Conservation (phyloP, 1,140 invertebrate species). For the Drosophila auraria region DNA sequence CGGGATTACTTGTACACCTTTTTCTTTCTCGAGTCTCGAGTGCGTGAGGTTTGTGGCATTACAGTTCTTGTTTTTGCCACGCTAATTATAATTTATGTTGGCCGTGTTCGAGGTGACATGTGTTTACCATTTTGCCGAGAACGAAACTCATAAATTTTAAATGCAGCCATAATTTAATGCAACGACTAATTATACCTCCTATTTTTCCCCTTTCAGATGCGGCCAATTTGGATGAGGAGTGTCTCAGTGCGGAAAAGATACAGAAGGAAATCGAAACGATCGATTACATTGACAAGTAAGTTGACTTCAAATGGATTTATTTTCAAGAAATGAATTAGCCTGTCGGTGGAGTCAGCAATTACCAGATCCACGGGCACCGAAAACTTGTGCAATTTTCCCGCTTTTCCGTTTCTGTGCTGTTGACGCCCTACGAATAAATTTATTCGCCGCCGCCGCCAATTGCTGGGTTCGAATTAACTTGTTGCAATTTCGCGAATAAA, state of each 20-base stretch:
- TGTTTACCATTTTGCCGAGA: constrained; percentile 52
- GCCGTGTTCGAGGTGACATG: constrained; percentile 51
- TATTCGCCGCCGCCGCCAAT: constrained; percentile 61
- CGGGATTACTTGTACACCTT: constrained; percentile 51
- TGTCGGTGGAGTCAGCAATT: constrained; percentile 44
- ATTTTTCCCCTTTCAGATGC: constrained; percentile 59
- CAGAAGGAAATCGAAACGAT: constrained; percentile 83
- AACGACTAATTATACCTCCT: constrained; percentile 20
- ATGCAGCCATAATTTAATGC: constrained; percentile 34
- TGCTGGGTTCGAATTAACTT: constrained; percentile 75
- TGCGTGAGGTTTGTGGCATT: constrained; percentile 68
- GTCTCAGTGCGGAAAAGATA: constrained; percentile 69
- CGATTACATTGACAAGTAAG: constrained; percentile 84
- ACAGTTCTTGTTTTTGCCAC: constrained; percentile 59
- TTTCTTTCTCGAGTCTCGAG: constrained; percentile 29
- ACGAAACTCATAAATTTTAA: constrained; percentile 56
- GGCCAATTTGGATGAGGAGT: constrained; percentile 51
- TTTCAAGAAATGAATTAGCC: constrained; percentile 25
- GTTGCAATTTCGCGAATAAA: constrained; percentile 73
- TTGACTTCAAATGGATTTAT: constrained; percentile 31
- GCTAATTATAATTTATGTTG: constrained; percentile 76
- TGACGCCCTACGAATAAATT: constrained; percentile 70
- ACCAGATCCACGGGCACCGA: constrained; percentile 25
- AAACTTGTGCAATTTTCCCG: constrained; percentile 47
- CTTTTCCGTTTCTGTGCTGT: constrained; percentile 25